phyloP scores from a whole-genome alignment of 2,888 invertebrate species.

The Myopa tessellatipennis region DNA sequence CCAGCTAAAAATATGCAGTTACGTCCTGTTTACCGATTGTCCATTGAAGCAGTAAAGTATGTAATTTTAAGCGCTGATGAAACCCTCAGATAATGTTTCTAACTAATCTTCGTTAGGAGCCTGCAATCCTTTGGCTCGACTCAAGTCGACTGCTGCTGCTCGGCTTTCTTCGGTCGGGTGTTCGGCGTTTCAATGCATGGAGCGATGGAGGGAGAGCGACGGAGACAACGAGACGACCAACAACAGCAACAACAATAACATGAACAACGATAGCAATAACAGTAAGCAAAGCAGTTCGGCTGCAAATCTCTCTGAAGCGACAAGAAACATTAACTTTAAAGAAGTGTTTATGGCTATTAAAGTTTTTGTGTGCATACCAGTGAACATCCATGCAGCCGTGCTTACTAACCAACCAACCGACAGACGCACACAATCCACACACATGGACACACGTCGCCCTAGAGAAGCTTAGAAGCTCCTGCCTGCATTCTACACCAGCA shows the following conservation, averaged over 20 bases:
- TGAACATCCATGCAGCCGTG: neutral
- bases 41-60: too few species aligned
- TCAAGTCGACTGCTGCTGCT: conserved; percentile 1
- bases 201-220: neutral
- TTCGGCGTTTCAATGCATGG: neutral
- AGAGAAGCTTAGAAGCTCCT: neutral
- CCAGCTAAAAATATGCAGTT: too few species aligned
- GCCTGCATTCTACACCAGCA: neutral
- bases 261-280: neutral
- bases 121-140: conserved; percentile 17
- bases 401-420: too few species aligned
- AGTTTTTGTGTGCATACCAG: neutral
- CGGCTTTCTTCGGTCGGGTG: neutral
- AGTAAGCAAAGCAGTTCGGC: neutral
- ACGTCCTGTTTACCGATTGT: too few species aligned
- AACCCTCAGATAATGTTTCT: conserved; percentile 31
- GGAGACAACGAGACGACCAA: neutral
- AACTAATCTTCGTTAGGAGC: conserved; percentile 27
- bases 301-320: conserved; percentile 1
- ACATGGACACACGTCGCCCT: neutral
- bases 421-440: neutral
- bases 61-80: conserved; percentile 20
- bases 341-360: conserved; percentile 31
- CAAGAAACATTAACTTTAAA: conserved; percentile 29
- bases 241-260: neutral